phyloP scores from a whole-genome alignment of 2,797 vertebrate species.

The Malacoctenus gilli region DNA sequence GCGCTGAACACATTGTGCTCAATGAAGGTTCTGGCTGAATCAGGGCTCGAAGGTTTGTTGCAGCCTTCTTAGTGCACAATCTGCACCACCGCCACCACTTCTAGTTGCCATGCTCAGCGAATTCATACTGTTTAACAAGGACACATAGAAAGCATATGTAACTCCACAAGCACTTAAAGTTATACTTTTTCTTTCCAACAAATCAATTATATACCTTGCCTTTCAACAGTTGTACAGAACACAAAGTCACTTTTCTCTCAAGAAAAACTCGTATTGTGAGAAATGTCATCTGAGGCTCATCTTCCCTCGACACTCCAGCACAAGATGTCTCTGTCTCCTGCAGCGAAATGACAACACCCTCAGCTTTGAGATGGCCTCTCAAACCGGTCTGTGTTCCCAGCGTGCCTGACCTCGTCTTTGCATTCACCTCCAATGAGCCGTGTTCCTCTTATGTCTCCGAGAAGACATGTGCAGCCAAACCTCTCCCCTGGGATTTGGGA shows the following conservation, averaged over 20 bases:
- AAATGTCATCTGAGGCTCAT: too few species aligned
- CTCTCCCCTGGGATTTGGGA: conserved; percentile 15
- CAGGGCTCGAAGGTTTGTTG: too few species aligned
- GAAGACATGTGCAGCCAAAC: conserved; percentile 33
- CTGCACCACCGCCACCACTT: background rate
- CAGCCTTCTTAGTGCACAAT: background rate
- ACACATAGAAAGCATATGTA: background rate
- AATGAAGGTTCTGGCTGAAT: background rate
- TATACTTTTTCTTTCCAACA: background rate
- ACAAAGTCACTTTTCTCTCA: background rate
- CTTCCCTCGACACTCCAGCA: too few species aligned
- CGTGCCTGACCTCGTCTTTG: conserved; percentile 22
- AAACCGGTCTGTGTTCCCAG: conserved; percentile 4
- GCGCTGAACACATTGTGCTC: background rate
- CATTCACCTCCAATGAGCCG: conserved; percentile 15
- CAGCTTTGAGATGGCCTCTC: conserved; percentile 3
- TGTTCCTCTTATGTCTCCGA: conserved; percentile 8
- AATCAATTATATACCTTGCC: too few species aligned
- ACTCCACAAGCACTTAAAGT: background rate
- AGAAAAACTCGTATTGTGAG: too few species aligned
- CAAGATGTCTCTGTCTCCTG: background rate
- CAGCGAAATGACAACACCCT: background rate
- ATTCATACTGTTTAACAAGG: background rate
- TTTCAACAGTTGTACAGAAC: background rate
- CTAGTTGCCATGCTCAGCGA: background rate